Percentiles rank a stretch among this genome's conserved stretches.
phyloP scores from a whole-genome alignment of 2,113 vertebrate species.

The Aspiorhynchus laticeps region DNA sequence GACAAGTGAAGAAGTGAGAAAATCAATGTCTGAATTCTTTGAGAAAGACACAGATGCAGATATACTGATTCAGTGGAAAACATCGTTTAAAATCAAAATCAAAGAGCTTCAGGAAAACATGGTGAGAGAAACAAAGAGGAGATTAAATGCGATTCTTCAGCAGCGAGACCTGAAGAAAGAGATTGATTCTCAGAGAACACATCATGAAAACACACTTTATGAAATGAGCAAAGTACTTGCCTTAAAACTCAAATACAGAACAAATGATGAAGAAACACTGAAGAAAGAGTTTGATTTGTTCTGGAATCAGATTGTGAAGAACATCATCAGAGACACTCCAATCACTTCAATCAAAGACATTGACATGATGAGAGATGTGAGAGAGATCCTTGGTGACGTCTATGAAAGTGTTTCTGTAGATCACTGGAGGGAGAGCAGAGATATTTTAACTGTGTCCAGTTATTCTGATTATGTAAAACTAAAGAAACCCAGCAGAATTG shows the following conservation, averaged over 20 bases:
- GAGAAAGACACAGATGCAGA: neutral
- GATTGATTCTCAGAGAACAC: neutral
- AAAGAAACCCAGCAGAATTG: neutral
- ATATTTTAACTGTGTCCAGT: fast-evolving
- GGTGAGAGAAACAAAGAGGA: neutral
- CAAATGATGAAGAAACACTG: neutral
- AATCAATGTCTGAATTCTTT: neutral
- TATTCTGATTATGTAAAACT: neutral
- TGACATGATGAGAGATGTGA: neutral
- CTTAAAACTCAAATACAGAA: neutral
- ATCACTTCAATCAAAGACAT: neutral
- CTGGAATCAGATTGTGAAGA: neutral
- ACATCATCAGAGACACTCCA: neutral
- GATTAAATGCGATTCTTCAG: neutral
- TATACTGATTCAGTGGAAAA: conserved; percentile 4
- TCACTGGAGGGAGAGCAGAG: neutral
- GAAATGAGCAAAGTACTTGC: neutral
- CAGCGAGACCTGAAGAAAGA: neutral
- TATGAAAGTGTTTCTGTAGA: neutral
- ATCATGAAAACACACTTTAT: neutral
- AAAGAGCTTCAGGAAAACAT: neutral
- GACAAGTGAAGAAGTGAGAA: neutral
- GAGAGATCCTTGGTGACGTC: neutral
- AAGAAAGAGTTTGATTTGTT: neutral
- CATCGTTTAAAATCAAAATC: neutral